A percentile compares a stretch with the other conserved stretches of the same genome.
These are phyloP conservation scores for Harpagifer antarcticus DNA, from an alignment of 2,797 vertebrate genomes.

Conservation along the genomic window DNA sequence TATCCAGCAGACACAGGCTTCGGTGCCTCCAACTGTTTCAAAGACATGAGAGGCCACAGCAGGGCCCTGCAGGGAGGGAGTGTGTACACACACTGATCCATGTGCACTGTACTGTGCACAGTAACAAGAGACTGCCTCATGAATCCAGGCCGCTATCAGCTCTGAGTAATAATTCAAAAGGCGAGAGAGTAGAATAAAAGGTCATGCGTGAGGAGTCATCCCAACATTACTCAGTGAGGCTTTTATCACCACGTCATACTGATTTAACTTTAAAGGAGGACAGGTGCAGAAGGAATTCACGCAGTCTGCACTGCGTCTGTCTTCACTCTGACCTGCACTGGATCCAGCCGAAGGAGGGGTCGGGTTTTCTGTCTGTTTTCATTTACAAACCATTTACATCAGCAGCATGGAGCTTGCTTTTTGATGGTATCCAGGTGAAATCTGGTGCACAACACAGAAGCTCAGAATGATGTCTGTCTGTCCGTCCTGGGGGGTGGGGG, in stretches of 20 bases:
- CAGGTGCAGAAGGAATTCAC: constrained; percentile 67
- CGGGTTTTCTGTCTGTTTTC: constrained; percentile 47
- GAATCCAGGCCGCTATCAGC: constrained; percentile 7
- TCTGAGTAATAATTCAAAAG: constrained; percentile 25
- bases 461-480: constrained; percentile 7
- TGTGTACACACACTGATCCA: constrained; percentile 7
- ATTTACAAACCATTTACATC: constrained; percentile 35
- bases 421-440: constrained; percentile 50
- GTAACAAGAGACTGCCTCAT: neutral
- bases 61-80: constrained; percentile 2
- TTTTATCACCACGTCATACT: constrained; percentile 46
- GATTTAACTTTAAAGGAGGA: constrained; percentile 49
- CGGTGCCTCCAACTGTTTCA: constrained; percentile 25
- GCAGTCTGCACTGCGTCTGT: constrained; percentile 39
- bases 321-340: constrained; percentile 47
- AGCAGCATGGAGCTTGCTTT: constrained; percentile 10
- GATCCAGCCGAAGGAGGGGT: constrained; percentile 15
- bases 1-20: constrained; percentile 2
- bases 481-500: too few species aligned
- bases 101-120: constrained; percentile 5
- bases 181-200: constrained; percentile 15
- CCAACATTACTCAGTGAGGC: constrained; percentile 36
- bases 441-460: constrained; percentile 33
- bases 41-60: constrained; percentile 18
- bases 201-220: constrained; percentile 34